Evolutionary conservation across 2,113 vertebrate genomes (phyloP), one percentile per base, ranked within the genome.

Genomic region (Peromyscus maniculatus): DNA sequence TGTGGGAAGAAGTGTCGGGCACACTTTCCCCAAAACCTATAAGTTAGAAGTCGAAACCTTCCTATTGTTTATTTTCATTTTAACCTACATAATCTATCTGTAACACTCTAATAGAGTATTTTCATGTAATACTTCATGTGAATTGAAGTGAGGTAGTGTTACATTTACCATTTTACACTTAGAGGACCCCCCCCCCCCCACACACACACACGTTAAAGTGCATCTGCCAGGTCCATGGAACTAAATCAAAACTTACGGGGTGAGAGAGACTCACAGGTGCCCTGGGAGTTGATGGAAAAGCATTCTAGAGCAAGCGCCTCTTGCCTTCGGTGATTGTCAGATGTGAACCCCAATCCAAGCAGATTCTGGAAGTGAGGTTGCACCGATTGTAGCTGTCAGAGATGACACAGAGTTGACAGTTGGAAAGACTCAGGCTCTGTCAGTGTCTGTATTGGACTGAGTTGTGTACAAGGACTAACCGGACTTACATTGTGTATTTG

Each of bases 91-190:
- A 43, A 28, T 75, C 90, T 21, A n/a, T 24, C 36, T 87, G 5
- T 13, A 55, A 31, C 24, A 52, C 55, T 74, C 69, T 24, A 59
- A 49, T 49, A 49, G 19, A 49, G 19, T 66, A 46, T 89, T 87
- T 93, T 95, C 62, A 90, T 46, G 26, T 89, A 84, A 62, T 24
- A 6, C 46, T 49, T 49, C 74, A 15, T 95, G 91, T 95, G 82
- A 78, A 24, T 87, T 33, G 49, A 91, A 64, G 19, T 33, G 83
- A 49, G 39, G 21, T 62, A 43, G 57, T 84, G 89, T 59, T 84
- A 28, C 4, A 59, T 2, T 84, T 39, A 15, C 24, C 11, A n/a
- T 26, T 91, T 94, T 78, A 90, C 6, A 74, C 24, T 31, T 31
- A 28, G 9, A 67, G 11, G 12, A 66, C 24, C 64, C 10, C 28